Conservation (phyloP, 1,140 invertebrate genomes). For the Drosophila seguyi region DNA sequence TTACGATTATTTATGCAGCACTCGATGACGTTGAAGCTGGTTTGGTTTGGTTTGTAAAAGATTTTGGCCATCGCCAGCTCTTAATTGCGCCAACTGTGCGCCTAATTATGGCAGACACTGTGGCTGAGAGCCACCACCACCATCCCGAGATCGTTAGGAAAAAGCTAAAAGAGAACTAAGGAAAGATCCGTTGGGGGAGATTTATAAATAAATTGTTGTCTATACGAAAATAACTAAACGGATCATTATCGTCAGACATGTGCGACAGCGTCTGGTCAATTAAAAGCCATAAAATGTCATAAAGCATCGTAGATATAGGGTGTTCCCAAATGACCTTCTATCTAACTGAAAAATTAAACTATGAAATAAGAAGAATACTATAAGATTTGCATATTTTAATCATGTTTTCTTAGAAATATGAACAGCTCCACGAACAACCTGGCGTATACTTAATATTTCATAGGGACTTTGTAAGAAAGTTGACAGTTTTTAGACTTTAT, state of each 20-base stretch:
- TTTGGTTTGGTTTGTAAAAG: conserved; percentile 26
- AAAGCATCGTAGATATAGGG: conserved; percentile 43
- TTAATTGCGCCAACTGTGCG: conserved; percentile 61
- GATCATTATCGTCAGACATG: conserved; percentile 50
- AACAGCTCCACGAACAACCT: neutral
- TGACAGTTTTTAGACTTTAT: too few species aligned
- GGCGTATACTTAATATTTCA: conserved; percentile 25
- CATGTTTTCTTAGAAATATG: neutral
- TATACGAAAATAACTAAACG: conserved; percentile 55
- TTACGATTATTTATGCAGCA: conserved; percentile 71
- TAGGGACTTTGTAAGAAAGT: neutral
- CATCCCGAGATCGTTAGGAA: conserved; percentile 4
- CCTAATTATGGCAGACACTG: conserved; percentile 71
- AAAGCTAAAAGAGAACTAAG: conserved; percentile 10
- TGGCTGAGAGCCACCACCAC: conserved; percentile 38
- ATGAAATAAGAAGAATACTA: neutral
- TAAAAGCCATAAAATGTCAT: conserved; percentile 56
- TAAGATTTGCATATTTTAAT: neutral
- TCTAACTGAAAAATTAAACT: neutral
- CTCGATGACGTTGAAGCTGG: conserved; percentile 55
- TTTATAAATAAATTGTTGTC: conserved; percentile 59
- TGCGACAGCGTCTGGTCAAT: conserved; percentile 54
- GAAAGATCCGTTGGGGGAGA: conserved; percentile 23
- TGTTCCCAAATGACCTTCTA: conserved; percentile 3
- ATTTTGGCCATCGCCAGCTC: conserved; percentile 14